phyloP scores from a whole-genome alignment of 2,888 invertebrate species.

The Galerucella nymphaeae region DNA sequence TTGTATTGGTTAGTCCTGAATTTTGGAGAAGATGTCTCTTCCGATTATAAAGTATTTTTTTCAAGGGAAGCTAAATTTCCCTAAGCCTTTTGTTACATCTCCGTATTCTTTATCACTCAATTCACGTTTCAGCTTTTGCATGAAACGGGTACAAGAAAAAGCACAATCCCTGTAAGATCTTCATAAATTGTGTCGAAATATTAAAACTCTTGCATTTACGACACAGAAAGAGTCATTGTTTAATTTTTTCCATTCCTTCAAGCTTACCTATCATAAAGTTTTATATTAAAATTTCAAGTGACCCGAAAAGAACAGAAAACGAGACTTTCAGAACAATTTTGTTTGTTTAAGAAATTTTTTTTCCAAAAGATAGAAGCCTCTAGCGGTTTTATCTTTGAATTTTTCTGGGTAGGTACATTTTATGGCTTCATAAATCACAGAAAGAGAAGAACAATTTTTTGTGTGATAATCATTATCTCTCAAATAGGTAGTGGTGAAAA shows the following conservation, averaged over 20 bases:
- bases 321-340: constrained; percentile 15
- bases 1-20: too few species aligned
- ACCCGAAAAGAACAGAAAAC: neutral
- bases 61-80: too few species aligned
- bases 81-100: too few species aligned
- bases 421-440: constrained; percentile 31
- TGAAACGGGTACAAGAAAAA: too few species aligned
- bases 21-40: too few species aligned
- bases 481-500: constrained; percentile 32
- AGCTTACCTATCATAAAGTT: constrained; percentile 16
- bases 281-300: constrained; percentile 15
- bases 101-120: too few species aligned
- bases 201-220: neutral
- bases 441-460: constrained; percentile 32
- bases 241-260: neutral
- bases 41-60: too few species aligned
- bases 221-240: neutral
- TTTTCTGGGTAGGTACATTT: constrained; percentile 30
- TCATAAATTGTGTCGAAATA: too few species aligned
- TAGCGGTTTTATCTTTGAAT: constrained; percentile 12
- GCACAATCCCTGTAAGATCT: too few species aligned
- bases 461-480: constrained; percentile 35
- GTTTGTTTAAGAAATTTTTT: constrained; percentile 17
- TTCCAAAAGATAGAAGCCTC: constrained; percentile 12
- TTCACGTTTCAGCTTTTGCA: too few species aligned